These are phyloP conservation scores for Drosophila cardini DNA, from an alignment of 1,140 invertebrate species.

Conservation along the genomic window DNA sequence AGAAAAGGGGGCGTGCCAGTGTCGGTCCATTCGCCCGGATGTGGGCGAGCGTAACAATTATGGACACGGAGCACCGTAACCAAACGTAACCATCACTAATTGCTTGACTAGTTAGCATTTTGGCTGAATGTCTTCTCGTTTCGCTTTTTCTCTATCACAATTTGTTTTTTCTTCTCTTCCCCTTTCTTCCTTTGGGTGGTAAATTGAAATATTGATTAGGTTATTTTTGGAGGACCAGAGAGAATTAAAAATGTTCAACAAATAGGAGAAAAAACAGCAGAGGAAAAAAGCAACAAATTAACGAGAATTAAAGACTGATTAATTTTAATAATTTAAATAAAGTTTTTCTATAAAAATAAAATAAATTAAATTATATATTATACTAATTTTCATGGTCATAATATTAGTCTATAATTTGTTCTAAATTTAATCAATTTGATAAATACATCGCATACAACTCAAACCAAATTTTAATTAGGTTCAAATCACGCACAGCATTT, in stretches of 20 bases:
- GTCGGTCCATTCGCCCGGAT: constrained; percentile 39
- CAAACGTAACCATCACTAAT: constrained; percentile 55
- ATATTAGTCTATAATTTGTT: too few relatives aligned
- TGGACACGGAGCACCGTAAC: constrained; percentile 28
- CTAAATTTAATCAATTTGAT: too few relatives aligned
- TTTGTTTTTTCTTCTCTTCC: background rate
- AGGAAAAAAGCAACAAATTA: constrained; percentile 4
- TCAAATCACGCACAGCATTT: too few relatives aligned
- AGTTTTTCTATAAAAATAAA: too few relatives aligned
- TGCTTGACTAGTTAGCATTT: constrained; percentile 62
- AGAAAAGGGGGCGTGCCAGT: background rate
- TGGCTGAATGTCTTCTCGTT: constrained; percentile 29
- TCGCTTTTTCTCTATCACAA: background rate
- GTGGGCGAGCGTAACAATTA: constrained; percentile 58
- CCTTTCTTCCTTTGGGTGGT: background rate
- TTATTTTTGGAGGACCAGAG: constrained; percentile 46
- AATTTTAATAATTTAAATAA: constrained; percentile 4
- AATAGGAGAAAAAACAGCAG: background rate
- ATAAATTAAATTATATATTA: too few relatives aligned
- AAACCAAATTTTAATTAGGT: too few relatives aligned
- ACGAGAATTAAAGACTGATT: background rate
- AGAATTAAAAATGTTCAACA: background rate
- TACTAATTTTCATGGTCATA: too few relatives aligned
- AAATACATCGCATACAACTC: too few relatives aligned
- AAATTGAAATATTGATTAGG: constrained; percentile 71